Evolutionary conservation across 2,797 vertebrate genomes (phyloP), one percentile per base, ranked within the genome.

Genomic region (Sparus aurata): DNA sequence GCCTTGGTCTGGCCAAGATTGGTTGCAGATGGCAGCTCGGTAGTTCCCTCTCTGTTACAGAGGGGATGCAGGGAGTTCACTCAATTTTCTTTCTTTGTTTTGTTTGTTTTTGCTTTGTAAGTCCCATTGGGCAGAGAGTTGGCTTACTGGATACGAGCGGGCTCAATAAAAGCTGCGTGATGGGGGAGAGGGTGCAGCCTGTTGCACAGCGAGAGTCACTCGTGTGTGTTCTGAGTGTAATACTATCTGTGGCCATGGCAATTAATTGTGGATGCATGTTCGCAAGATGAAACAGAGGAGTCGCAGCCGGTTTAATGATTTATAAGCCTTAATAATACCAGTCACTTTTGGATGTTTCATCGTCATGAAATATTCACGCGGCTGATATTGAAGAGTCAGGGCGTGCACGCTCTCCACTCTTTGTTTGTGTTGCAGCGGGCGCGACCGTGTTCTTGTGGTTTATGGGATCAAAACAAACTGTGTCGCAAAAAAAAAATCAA

Each of bases 1-100:
- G 91, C 93, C 88, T 84, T 73, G 80, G 84, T 88, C 79, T 75
- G 89, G 83, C 83, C 84, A 73, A 91, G 93, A 95, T 95, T 95
- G 92, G 91, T 94, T 94, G 92, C 94, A 95, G 94, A 95, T 95
- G 95, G 91, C 83, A 87, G 86, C 86, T 77, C 68, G 64, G 90
- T 87, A 84, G 83, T 77, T 89, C 82, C 74, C 85, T 87, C 69
- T 88, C 82, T 82, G 77, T 90, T 80, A 64, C 67, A 47, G 67
- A 71, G 83, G 73, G 69, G 85, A 89, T 85, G 82, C 69, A 59
- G 73, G 60, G 76, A 84, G 79, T 78, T 89, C 77, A 71, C 82
- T 87, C 88, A 59, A 22, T 83, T 77, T 76, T 60, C 3, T 62
- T 73, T 30, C n/a, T n/a, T n/a, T n/a, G n/a, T n/a, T n/a, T n/a